These are phyloP conservation scores for Parochlus steinenii DNA, from an alignment of 2,888 invertebrate genomes.

Conservation along the genomic window DNA sequence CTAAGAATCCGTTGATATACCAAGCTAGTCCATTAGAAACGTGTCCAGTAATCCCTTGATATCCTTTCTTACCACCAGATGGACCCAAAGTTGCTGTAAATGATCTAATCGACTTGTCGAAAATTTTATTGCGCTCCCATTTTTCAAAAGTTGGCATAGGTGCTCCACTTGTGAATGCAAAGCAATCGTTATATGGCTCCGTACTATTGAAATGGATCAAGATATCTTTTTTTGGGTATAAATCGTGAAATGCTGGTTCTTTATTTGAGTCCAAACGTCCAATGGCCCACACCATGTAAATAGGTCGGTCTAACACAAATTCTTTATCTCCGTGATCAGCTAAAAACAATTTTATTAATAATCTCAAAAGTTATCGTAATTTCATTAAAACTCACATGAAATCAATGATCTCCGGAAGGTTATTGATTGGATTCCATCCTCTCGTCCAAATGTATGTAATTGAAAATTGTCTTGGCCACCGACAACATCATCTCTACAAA, in stretches of 20 bases:
- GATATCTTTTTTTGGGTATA: conserved; percentile 56
- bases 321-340: conserved; percentile 64
- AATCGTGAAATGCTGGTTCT: conserved; percentile 69
- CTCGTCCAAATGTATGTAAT: conserved; percentile 51
- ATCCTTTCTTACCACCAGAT: conserved; percentile 63
- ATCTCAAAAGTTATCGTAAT: background rate
- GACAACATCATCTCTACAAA: conserved; percentile 67
- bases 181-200: conserved; percentile 51
- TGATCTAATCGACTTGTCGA: conserved; percentile 53
- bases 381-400: conserved; percentile 36
- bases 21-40: conserved; percentile 61
- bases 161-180: conserved; percentile 43
- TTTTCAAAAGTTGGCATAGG: conserved; percentile 26
- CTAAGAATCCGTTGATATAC: conserved; percentile 83
- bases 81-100: conserved; percentile 74
- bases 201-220: conserved; percentile 46
- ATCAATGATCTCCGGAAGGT: conserved; percentile 61
- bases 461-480: conserved; percentile 73
- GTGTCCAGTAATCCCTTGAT: conserved; percentile 53
- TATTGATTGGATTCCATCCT: conserved; percentile 60
- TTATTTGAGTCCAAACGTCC: conserved; percentile 59
- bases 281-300: conserved; percentile 68
- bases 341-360: conserved; percentile 23
- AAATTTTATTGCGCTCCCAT: conserved; percentile 48
- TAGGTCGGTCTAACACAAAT: conserved; percentile 41